phyloP scores from a whole-genome alignment of 2,797 vertebrate species.

The Acipenser transmontanus region DNA sequence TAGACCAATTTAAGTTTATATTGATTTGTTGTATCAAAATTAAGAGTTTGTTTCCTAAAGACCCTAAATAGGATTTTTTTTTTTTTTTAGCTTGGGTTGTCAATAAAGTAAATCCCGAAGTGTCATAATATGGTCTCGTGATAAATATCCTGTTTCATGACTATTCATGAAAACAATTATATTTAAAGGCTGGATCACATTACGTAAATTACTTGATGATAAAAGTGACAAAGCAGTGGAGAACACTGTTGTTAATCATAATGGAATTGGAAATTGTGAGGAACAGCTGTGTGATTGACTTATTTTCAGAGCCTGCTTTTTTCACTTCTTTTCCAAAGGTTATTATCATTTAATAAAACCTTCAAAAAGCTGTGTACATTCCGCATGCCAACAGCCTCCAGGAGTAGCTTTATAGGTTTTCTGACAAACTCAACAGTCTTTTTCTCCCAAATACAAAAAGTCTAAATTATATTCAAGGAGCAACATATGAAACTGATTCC shows the following conservation, averaged over 20 bases:
- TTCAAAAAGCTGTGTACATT: constrained; percentile 26
- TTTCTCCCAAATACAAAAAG: constrained; percentile 11
- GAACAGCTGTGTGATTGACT: constrained; percentile 25
- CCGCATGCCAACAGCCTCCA: not conserved
- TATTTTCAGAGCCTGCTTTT: constrained; percentile 25
- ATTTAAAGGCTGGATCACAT: constrained; percentile 33
- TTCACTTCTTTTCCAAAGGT: constrained; percentile 2
- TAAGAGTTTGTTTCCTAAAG: not conserved
- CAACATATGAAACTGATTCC: constrained; percentile 14
- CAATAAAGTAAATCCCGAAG: not conserved
- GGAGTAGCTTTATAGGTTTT: constrained; percentile 1
- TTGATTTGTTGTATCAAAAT: constrained; percentile 16
- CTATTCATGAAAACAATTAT: constrained; percentile 48
- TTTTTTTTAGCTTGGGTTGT: not conserved
- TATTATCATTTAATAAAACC: constrained; percentile 18
- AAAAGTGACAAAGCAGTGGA: constrained; percentile 37
- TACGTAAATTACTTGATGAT: constrained; percentile 40
- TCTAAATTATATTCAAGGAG: constrained; percentile 25
- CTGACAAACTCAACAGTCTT: not conserved
- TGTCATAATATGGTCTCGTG: constrained; percentile 46
- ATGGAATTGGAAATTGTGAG: constrained; percentile 29
- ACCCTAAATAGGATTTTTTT: not conserved
- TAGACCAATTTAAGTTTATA: not conserved
- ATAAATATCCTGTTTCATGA: constrained; percentile 41
- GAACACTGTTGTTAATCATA: constrained; percentile 23